Conservation (phyloP, 2,797 vertebrate genomes). For the Sebastes kiyomatsui region DNA sequence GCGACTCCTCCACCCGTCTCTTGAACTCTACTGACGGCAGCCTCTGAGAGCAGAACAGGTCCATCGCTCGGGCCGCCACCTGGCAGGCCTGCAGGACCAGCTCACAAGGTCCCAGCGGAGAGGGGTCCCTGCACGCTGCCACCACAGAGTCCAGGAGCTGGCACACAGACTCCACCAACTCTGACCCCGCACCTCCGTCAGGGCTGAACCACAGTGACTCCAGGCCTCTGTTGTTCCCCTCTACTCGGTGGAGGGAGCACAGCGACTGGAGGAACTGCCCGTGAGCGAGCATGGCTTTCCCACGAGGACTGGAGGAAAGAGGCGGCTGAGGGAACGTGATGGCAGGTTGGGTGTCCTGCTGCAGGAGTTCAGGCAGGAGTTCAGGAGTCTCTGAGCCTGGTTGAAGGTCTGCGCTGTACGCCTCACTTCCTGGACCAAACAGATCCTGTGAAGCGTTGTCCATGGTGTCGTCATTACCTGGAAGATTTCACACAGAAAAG, state of each 20-base stretch:
- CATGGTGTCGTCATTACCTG: conserved; percentile 43
- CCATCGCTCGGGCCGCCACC: conserved; percentile 42
- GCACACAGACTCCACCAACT: conserved; percentile 82
- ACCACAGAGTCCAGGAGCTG: conserved; percentile 85
- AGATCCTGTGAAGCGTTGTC: conserved; percentile 63
- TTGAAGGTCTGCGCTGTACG: conserved; percentile 69
- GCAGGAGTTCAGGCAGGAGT: neutral
- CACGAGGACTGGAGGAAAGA: neutral
- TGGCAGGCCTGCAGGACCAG: conserved; percentile 60
- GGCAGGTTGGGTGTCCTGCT: neutral
- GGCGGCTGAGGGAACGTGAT: fast-evolving
- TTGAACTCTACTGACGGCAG: conserved; percentile 32
- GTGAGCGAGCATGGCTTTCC: conserved; percentile 68
- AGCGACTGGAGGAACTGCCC: conserved; percentile 87
- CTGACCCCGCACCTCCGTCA: conserved; percentile 65
- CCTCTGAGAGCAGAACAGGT: conserved; percentile 43
- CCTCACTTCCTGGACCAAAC: conserved; percentile 48
- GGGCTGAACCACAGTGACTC: conserved; percentile 68
- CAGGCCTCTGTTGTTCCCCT: conserved; percentile 41
- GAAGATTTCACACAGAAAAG: neutral
- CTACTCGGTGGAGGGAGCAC: conserved; percentile 79
- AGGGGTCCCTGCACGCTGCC: conserved; percentile 75
- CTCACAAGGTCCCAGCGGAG: conserved; percentile 18
- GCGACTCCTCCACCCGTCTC: conserved; percentile 48
- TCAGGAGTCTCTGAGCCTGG: conserved; percentile 75